Base-by-base conservation (phyloP, 1,140 invertebrate genomes). In the Trichoplusia ni region DNA sequence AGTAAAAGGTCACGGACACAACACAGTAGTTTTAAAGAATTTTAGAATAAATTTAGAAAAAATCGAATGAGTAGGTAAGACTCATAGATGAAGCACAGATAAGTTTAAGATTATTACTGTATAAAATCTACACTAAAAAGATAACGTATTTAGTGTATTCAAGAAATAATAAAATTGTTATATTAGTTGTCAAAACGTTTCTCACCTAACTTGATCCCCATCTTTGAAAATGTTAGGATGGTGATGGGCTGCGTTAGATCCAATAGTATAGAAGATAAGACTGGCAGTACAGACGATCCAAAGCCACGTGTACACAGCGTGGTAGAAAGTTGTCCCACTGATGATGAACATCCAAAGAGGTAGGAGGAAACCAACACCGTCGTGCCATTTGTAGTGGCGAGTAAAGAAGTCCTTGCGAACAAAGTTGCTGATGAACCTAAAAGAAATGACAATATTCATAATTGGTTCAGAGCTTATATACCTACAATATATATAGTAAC, bases 171-270 rank as follows among this genome's bases (percentile, higher is more conserved):
- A 47, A 25, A 3, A 29, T 18, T 2, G 4, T 3, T 3, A n/a
- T 7, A 13, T 8, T 14, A 63, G 25, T 38, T 42, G 3, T 13
- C 2, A 13, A 42, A 9, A 33, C 33, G n/a, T 40, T 7, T 40
- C 8, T 49, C 64, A 93, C 92, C 91, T 90, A 37, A 93, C 79
- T 65, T 92, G 83, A 81, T 97, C 96, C 2, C 96, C 96, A 77
- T 97, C 96, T 71, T 97, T 96, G 80, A 96, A 96, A 51, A 96
- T 94, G 23, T 95, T 92, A 0, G 95, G 95, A 89, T 96, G 95
- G 85, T 97, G 96, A 92, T 97, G 96, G 27, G 94, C 95, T 2
- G 95, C 96, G 80, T 94, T 95, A 0, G 96, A 64, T 2, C 94
- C 96, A 35, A 96, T 93, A 0, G 92, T 68, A 7, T 77, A 85